Evolutionary conservation across 2,113 vertebrate genomes (phyloP), one percentile per base, ranked within the genome.

Genomic region (Megaceryle torquata): DNA sequence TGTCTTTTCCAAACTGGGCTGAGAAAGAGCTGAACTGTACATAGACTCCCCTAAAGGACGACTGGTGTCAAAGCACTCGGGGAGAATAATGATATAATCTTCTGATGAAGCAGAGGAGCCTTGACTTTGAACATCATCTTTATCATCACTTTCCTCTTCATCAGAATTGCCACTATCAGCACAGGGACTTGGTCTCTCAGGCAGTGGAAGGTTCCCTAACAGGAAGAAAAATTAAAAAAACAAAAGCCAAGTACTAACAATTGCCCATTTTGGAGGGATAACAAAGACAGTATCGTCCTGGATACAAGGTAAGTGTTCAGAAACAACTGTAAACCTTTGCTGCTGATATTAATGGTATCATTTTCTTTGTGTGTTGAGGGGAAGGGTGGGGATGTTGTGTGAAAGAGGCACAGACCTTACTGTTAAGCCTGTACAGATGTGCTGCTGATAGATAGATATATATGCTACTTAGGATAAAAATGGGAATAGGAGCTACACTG

Each of bases 61-160:
- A 65, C 98, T 99, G 51, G 99, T 99, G 93, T 99, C 99, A 72
- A 99, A 99, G 95, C 99, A 99, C 92, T 99, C 99, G 0, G 99
- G 99, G 44, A 99, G 98, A 93, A 99, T 98, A 50, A 99, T 99
- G 96, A 99, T 99, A 77, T 99, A 99, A 94, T 99, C 99, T 95
- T 99, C 99, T 1, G 99, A 99, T 9, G 99, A 99, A 33, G 98
- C 97, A 44, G 99, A 99, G 35, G 99, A 99, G 31, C 97, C 98
- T 91, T 99, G 98, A 93, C 99, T 99, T 87, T 98, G 98, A 43
- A 90, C 88, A 90, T 99, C 99, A 82, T 99, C 99, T 97, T 98
- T 98, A 48, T 96, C 94, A 86, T 99, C 98, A 37, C 96, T 97
- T 8, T 98, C 95, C 12, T 97, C 98, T 60, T 93, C 98, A 59